Evolutionary conservation across 1,140 invertebrate species (phyloP).

Genomic region (Delia radicum): DNA sequence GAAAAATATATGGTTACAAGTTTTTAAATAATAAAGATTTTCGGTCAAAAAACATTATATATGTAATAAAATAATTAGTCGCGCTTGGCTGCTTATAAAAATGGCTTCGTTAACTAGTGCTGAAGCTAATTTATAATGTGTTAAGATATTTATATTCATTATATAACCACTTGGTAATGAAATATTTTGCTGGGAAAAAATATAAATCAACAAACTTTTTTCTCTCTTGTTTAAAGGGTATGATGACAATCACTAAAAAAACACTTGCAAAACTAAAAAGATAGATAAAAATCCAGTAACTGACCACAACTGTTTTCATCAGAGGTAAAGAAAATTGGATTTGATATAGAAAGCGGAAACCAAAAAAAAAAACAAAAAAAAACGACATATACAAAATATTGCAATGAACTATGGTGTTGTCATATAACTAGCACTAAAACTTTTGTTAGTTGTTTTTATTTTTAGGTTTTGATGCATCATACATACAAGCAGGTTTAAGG

Average conservation of each 20-base stretch:
- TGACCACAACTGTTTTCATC: slow-evolving; percentile 23
- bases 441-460: background rate
- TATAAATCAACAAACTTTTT: background rate
- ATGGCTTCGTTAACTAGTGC: too few species aligned
- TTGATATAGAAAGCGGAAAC: slow-evolving; percentile 9
- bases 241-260: slow-evolving; percentile 11
- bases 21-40: too few species aligned
- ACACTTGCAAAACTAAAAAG: background rate
- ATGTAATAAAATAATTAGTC: too few species aligned
- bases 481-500: background rate
- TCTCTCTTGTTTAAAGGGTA: background rate
- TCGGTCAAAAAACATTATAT: too few species aligned
- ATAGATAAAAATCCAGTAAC: background rate
- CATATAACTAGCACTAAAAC: background rate
- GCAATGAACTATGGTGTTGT: background rate
- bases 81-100: too few species aligned
- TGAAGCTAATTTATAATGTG: too few species aligned
- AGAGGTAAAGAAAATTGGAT: slow-evolving; percentile 22
- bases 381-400: background rate
- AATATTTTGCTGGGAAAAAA: too few species aligned
- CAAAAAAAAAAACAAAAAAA: background rate
- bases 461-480: background rate
- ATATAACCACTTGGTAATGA: too few species aligned
- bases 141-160: too few species aligned
- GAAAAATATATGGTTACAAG: too few species aligned